Base-by-base conservation (phyloP, 2,888 invertebrate genomes). In the Drosophila setosimentum region DNA sequence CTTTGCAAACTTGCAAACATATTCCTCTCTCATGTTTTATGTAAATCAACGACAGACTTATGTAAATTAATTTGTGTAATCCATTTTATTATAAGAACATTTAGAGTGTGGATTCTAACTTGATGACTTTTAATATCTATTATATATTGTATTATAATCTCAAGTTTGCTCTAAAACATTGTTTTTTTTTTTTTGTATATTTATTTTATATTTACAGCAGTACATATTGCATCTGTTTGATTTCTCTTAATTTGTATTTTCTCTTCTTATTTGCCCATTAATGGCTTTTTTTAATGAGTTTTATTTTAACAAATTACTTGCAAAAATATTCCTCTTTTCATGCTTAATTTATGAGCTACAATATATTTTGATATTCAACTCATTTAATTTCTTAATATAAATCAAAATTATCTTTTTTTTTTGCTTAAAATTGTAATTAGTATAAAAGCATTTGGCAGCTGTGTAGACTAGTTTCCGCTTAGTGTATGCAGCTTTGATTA, bases 401-500 rank as follows among this genome's bases (percentile, higher is more conserved):
- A 21, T 11, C 10, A 35, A 24, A 21, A 24, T 10, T 1, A 10
- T n/a, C 30, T 5, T 29, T 13, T 32, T 24, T 27, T 27, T 29
- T 24, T 3, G 2, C n/a, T 55, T 35, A 6, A 21, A 16, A 13
- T 32, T 21, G 6, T 45, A 42, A 60, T 54, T 58, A 30, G 16
- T 32, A 21, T 27, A 45, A 42, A 24, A 58, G 42, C 37, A 48
- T 35, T 63, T 73, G 53, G 24, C n/a, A 29, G 33, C 37, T 51
- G 33, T 49, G 4, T 6, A 59, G 49, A 24, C 24, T 7, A 16
- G 27, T 58, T 67, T 78, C 70, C 58, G 64, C 48, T 13, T 8
- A 78, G 80, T 68, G 80, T 75, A 79, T 48, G 35, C 61, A 49
- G 73, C 76, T 81, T 73, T 76, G 82, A 71, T 76, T 88, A 88